Conservation (phyloP, 1,140 invertebrate species). For the Plutomurus gul region DNA sequence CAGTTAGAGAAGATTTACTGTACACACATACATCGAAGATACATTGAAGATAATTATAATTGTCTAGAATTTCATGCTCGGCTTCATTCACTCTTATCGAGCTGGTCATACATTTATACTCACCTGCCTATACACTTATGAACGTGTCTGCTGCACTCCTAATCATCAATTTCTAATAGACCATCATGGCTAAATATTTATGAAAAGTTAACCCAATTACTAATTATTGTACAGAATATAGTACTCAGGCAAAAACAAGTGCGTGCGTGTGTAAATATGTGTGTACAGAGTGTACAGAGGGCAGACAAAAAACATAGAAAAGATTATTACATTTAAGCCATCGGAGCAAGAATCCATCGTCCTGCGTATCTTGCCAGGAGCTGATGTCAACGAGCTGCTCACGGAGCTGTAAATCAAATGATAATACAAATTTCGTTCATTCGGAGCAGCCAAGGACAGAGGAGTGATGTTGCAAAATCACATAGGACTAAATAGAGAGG, state of each 20-base stretch:
- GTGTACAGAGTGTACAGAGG: neutral
- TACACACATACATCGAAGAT: neutral
- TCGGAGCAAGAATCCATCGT: constrained; percentile 41
- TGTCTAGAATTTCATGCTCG: constrained; percentile 10
- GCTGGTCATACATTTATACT: neutral
- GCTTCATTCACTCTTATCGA: neutral
- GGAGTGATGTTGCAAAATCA: no score
- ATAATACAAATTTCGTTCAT: neutral
- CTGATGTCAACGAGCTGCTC: constrained; percentile 47
- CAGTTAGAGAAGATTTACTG: neutral
- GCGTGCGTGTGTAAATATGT: neutral
- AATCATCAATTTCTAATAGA: neutral
- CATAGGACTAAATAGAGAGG: no score
- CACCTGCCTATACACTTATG: no score
- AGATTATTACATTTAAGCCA: constrained; percentile 40
- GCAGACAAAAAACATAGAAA: neutral
- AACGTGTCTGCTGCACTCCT: neutral
- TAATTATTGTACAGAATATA: no score
- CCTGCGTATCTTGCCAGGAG: constrained; percentile 36
- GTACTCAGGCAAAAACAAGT: no score
- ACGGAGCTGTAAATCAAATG: constrained; percentile 41
- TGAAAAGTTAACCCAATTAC: no score
- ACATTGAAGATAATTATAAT: constrained; percentile 4
- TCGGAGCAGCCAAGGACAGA: neutral
- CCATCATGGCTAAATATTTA: no score